Evolutionary conservation across 2,888 invertebrate species (phyloP).

Genomic region (Mimachlamys varia): DNA sequence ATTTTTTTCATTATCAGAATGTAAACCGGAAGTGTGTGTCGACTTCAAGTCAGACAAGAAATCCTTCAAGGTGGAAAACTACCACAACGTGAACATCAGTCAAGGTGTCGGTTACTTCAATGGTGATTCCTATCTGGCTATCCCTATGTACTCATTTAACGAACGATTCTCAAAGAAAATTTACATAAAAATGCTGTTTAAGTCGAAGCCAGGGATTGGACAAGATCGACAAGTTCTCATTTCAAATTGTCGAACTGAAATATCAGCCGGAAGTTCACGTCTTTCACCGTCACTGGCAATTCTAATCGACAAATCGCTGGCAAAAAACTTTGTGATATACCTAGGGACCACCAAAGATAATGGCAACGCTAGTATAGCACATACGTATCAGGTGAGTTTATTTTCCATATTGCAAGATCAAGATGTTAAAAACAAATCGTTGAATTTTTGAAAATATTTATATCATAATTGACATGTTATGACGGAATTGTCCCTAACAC

Average conservation of each 20-base stretch:
- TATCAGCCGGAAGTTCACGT: background rate
- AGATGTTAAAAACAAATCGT: too few relatives aligned
- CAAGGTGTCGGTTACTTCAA: background rate
- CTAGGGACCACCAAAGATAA: background rate
- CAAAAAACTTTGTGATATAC: background rate
- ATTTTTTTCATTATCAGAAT: background rate
- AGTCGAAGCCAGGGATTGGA: background rate
- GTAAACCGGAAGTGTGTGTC: background rate
- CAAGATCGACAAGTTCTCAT: constrained; percentile 1
- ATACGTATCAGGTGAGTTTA: background rate
- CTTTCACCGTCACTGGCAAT: background rate
- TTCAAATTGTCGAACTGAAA: background rate
- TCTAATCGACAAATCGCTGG: background rate
- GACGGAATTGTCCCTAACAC: too few relatives aligned
- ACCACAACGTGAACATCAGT: background rate
- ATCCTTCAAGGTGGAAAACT: background rate
- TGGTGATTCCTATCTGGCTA: background rate
- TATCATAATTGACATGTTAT: too few relatives aligned
- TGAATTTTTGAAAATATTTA: too few relatives aligned
- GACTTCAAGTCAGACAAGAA: background rate
- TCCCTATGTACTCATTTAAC: background rate
- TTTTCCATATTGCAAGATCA: too few relatives aligned
- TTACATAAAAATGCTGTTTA: background rate
- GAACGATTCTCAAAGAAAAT: background rate
- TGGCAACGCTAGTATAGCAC: background rate